Evolutionary conservation across 1,140 invertebrate genomes (phyloP).

Genomic region (Mylabris phalerata): DNA sequence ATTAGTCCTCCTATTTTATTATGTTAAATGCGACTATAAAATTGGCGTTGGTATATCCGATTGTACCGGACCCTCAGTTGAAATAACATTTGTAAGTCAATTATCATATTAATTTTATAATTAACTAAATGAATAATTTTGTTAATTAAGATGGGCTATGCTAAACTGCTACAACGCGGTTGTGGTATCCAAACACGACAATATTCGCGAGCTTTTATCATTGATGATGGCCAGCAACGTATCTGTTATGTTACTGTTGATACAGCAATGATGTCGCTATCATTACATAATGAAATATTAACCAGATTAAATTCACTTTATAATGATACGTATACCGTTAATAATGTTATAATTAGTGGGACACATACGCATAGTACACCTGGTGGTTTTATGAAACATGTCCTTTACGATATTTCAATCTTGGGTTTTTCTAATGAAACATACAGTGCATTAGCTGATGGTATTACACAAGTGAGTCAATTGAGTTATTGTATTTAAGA

Average conservation of each 20-base stretch:
- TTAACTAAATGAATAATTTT: too few relatives aligned
- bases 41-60: constrained; percentile 78
- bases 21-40: constrained; percentile 4
- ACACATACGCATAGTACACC: constrained; percentile 86
- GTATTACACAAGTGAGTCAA: constrained; percentile 60
- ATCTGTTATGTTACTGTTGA: constrained; percentile 80
- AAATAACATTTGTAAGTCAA: constrained; percentile 78
- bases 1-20: too few relatives aligned
- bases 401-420: constrained; percentile 79
- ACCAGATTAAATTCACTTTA: constrained; percentile 53
- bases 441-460: constrained; percentile 65
- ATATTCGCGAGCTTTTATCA: constrained; percentile 79
- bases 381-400: constrained; percentile 79
- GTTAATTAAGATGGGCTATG: constrained; percentile 81
- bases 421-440: constrained; percentile 78
- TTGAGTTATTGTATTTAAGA: neutral
- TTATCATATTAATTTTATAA: too few relatives aligned
- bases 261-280: constrained; percentile 76
- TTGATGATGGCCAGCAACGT: constrained; percentile 60
- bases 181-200: constrained; percentile 79
- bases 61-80: constrained; percentile 83
- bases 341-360: constrained; percentile 79
- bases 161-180: constrained; percentile 73
- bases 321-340: constrained; percentile 61
- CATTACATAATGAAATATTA: constrained; percentile 56